Base-by-base conservation (phyloP, 2,888 invertebrate genomes). In the Eupithecia dodoneata region DNA sequence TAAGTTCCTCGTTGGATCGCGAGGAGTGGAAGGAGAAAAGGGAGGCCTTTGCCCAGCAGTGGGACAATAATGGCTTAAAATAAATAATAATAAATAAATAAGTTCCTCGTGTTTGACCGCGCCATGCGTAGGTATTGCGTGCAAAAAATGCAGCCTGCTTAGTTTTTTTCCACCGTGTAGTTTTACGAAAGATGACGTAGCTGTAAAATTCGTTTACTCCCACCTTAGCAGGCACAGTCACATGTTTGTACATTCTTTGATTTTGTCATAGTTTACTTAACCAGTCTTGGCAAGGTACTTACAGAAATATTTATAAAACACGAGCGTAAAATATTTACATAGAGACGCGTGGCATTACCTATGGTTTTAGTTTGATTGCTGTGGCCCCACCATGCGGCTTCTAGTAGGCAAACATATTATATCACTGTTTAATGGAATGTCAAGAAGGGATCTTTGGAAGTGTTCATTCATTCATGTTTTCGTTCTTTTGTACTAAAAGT, bases 101-200 rank as follows among this genome's bases (percentile, higher is more conserved):
- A 55, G 3, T 18, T 59, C n/a, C 7, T 2, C 55, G 59, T 18
- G 18, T 59, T 4, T 59, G 18, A 59, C 18, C 18, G 30, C 6
- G 15, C 42, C 15, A 41, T 66, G 42, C 66, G 42, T 66, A 41
- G 65, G 65, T 41, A 66, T 66, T 66, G 42, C 66, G 66, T 66
- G 66, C 66, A 66, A 66, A 66, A 66, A 66, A 66, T 66, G 66
- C 66, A 15, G 42, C 6, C 41, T 1, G 7, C 10, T 42, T 7
- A 41, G 4, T 5, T 66, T 63, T 52, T 63, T 63, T 30, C 63
- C 63, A 59, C 18, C 18, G 55, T 63, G 30, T 9, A 18, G 10
- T 63, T 63, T 63, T 18, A 63, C 30, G 63, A 30, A 63, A 18
- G 18, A 63, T 63, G 63, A 63, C 63, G 18, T 63, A 30, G 63